Evolutionary conservation across 2,797 vertebrate species (phyloP), one percentile per base, ranked within the genome.

Genomic region (Odontamblyopus lacepedii): DNA sequence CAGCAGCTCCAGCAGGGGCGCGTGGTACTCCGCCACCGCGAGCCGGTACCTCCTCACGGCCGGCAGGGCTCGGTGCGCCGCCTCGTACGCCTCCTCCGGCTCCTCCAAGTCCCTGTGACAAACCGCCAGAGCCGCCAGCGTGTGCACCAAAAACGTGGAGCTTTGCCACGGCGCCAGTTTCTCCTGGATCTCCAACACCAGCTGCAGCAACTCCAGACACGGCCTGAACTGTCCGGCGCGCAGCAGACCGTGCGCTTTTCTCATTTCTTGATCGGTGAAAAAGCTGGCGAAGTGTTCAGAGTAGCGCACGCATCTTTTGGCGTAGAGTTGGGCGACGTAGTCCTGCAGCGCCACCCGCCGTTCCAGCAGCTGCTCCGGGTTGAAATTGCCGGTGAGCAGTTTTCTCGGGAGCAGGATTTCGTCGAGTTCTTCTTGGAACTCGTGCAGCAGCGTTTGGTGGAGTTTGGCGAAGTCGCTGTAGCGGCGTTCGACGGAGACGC

Each of bases 381-480:
- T 79, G 87, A 98, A 96, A 80, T 97, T 96, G 7, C 96, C 89
- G 0, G 92, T 92, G 63, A 98, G 77, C 18, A 75, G 81, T 77
- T 98, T 98, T 41, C 85, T 93, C n/a, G 97, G 97, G 60, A 98
- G 93, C 30, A 71, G 44, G 38, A 96, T 76, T 2, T 97, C 97
- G 83, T 98, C 96, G 71, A 98, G 92, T 91, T 98, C 96, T 50
- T 96, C 96, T 0, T 78, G 63, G 70, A 97, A 97, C 59, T 95
- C 92, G 73, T 92, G 88, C 69, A 92, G 87, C 16, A 99, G 94
- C 55, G 78, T 84, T 16, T 92, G 93, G 80, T 98, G 96, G 53
- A 99, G 88, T 70, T 55, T 86, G 74, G 86, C 91, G 29, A 99
- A 98, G 91, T 98, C 95, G 0, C 94, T 96, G 19, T 97, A 98